Conservation (phyloP, 2,888 invertebrate species). For the Dione juno region DNA sequence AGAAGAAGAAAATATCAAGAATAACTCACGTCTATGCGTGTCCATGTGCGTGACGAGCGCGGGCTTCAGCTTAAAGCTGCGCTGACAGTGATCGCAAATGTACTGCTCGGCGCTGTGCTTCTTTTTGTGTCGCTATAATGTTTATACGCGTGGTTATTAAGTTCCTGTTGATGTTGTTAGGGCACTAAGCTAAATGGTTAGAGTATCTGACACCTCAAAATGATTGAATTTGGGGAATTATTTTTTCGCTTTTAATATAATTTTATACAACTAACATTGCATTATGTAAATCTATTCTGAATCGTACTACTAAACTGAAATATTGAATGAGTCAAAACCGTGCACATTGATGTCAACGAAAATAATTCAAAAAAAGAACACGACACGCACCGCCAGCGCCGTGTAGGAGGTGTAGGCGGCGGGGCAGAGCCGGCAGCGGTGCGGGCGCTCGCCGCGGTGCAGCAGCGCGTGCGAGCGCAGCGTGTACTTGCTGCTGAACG, state of each 20-base stretch:
- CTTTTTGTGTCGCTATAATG: conserved; percentile 66
- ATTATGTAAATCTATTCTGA: too few species aligned
- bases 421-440: conserved; percentile 59
- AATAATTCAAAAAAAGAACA: neutral
- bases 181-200: neutral
- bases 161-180: too few species aligned
- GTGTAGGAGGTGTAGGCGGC: conserved; percentile 63
- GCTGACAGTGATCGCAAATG: conserved; percentile 67
- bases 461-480: conserved; percentile 60
- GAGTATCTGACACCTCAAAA: too few species aligned
- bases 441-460: conserved; percentile 67
- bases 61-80: conserved; percentile 61
- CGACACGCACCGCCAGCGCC: conserved; percentile 56
- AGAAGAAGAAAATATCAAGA: neutral
- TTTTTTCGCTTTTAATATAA: too few species aligned
- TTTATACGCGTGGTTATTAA: neutral
- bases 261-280: too few species aligned
- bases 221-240: too few species aligned
- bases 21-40: conserved; percentile 64
- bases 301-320: too few species aligned
- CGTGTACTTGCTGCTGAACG: conserved; percentile 54
- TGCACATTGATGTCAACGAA: too few species aligned
- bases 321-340: too few species aligned
- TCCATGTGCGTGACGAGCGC: conserved; percentile 65
- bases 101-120: conserved; percentile 57